Base-by-base conservation (phyloP, 1,140 invertebrate genomes). In the Drosophila rhopaloa region DNA sequence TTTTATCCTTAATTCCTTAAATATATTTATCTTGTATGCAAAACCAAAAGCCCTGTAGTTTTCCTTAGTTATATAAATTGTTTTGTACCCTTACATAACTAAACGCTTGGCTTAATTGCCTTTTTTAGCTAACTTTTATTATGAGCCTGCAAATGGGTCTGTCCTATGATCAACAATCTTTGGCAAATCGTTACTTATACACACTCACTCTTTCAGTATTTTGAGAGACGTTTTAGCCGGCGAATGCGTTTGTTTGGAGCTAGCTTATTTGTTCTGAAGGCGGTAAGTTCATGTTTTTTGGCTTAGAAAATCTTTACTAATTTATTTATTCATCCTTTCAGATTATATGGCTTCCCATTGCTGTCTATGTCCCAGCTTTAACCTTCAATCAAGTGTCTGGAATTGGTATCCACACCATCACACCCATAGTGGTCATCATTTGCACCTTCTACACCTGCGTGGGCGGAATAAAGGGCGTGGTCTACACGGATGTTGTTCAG, bases 401-500 rank as follows among this genome's bases (percentile, higher is more conserved):
- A 46, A 94, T 98, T 5, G 96, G 96, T 51, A 94, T 97, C 24
- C 96, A 97, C 76, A 93, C 96, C 32, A 95, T 97, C 1, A 97
- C 97, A 2, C 95, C 97, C 0, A 94, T 96, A 32, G 96, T 97
- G 27, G 97, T 97, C 74, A 85, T 96, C 3, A 96, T 98, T 47
- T 98, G 97, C 90, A 98, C 97, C 73, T 97, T 98, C 91, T 98
- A 98, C 88, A 98, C 97, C 3, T 95, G 95, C 50, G 94, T 98
- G 97, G 97, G 98, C 81, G 98, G 98, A 41, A 94, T 99, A 58
- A 97, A 97, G 93, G 97, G 97, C 4, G 98, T 98, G 0, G 96
- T 99, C 43, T 97, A 97, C 96, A 98, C 97, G 0, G 98, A 99
- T 93, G 96, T 97, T 0, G 96, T 98, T 65, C 98, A 98, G 93